These are phyloP conservation scores for Chironomus striatipennis DNA, from an alignment of 1,140 invertebrate species.

Conservation along the genomic window DNA sequence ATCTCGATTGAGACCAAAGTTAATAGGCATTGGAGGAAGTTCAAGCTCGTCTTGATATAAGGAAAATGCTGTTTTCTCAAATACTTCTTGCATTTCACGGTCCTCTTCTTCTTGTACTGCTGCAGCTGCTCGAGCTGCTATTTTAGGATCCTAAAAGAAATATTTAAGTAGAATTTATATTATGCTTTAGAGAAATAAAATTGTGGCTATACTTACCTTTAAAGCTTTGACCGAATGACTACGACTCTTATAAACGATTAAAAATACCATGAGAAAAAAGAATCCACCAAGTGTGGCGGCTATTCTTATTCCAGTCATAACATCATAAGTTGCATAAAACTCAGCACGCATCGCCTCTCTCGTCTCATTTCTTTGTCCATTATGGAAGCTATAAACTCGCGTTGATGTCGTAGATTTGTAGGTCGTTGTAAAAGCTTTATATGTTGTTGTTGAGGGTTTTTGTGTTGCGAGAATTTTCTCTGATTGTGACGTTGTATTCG, in stretches of 20 bases:
- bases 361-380: constrained; percentile 25
- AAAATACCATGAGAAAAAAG: constrained; percentile 77
- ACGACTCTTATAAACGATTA: constrained; percentile 79
- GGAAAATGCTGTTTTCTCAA: constrained; percentile 56
- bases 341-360: constrained; percentile 54
- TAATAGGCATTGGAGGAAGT: constrained; percentile 36
- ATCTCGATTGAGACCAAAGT: constrained; percentile 43
- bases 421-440: neutral
- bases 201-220: constrained; percentile 33
- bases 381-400: constrained; percentile 30
- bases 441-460: neutral
- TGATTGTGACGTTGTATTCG: neutral
- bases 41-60: constrained; percentile 45
- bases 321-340: constrained; percentile 83
- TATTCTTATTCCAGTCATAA: constrained; percentile 82
- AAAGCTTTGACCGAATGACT: constrained; percentile 60
- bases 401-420: constrained; percentile 27
- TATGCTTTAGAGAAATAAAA: neutral
- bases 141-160: constrained; percentile 45
- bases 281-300: constrained; percentile 80
- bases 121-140: constrained; percentile 55
- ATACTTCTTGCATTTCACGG: constrained; percentile 56
- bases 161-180: neutral
- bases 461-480: constrained; percentile 4
- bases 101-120: constrained; percentile 71